Base-by-base conservation (phyloP, 2,888 invertebrate genomes). In the Drosophila algonquin region DNA sequence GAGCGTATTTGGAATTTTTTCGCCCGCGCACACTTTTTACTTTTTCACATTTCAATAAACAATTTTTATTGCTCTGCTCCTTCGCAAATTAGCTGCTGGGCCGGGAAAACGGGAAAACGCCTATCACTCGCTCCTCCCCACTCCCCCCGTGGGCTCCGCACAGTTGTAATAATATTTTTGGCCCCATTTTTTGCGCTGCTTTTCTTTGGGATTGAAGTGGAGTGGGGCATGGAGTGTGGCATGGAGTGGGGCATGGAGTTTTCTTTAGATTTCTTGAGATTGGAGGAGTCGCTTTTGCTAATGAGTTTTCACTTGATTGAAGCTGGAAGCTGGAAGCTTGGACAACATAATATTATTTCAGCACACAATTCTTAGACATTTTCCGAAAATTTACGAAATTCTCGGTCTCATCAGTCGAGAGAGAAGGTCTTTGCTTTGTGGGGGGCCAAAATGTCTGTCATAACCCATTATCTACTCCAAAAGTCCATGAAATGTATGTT, bases 271-370 rank as follows among this genome's bases (percentile, higher is more conserved):
- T 40, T 40, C n/a, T 40, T 40, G 14, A 5, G 24, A 24, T 5
- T 24, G 24, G 24, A 24, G 30, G 12, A 16, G 12, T 45, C 12
- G 18, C 18, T 27, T 12, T 59, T 16, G 16, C 60, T 59, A 61
- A 61, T 59, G 61, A 46, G 27, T 24, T 24, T 24, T 47, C 16
- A 27, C 46, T 40, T 61, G 35, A 47, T 59, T 61, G 18, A 35
- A 47, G 18, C 35, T 14, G 14, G 18, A 35, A 47, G 18, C 35
- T 14, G 14, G 35, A 10, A 24, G 16, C 35, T 35, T 14, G n/a
- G 32, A 18, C 35, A 61, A 16, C 16, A 60, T 27, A 47, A 59
- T 47, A 61, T 60, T 61, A 32, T 61, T 61, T 59, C n/a, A 46
- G 32, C n/a, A 59, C n/a, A 59, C 27, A 27, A 16, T 16, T 46